Evolutionary conservation across 53 echinoderm and acorn worm genomes (phyloP), one percentile per base, ranked within the genome.

Genomic region (Paelopatides confundens): DNA sequence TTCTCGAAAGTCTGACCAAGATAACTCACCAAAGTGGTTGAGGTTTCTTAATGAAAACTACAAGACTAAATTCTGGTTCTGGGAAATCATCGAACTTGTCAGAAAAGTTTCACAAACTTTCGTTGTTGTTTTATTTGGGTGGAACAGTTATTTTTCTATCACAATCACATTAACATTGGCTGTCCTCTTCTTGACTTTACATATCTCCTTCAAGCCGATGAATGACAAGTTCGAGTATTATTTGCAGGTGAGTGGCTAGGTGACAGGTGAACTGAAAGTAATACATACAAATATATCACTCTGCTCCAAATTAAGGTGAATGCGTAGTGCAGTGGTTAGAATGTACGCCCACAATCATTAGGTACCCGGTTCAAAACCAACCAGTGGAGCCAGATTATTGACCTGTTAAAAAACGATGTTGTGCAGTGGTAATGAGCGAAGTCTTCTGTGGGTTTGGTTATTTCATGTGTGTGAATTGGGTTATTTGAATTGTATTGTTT

Each of bases 191-290:
- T 4, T 79, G 52, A 32, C 13, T 15, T 24, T 79, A 13, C 81
- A 79, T 52, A 17, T n/a, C 31, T 50, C 81, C n/a, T 79, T 32
- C 48, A 26, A 14, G 6, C 81, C 81, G 14, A 79, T 79, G 81
- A 52, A 51, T 17, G 54, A 79, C 81, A 50, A 53, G 3, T 29
- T 79, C 35, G 81, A 79, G 14, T 51, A 79, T 52, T 53, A 79
- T 26, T 53, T 79, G 30, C 81, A 79, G 81, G 81, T 79, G 10
- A 52, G 81, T 50, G n/a, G n/a, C n/a, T n/a, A n/a, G n/a, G n/a
- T n/a, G n/a, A n/a, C n/a, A n/a, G n/a, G n/a, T n/a, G n/a, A n/a
- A n/a, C n/a, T n/a, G n/a, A n/a, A n/a, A n/a, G n/a, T n/a, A n/a
- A n/a, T n/a, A n/a, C n/a, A n/a, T n/a, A n/a, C n/a, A n/a, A n/a